phyloP scores from a whole-genome alignment of 2,888 invertebrate genomes.

The Helobdella robusta region DNA sequence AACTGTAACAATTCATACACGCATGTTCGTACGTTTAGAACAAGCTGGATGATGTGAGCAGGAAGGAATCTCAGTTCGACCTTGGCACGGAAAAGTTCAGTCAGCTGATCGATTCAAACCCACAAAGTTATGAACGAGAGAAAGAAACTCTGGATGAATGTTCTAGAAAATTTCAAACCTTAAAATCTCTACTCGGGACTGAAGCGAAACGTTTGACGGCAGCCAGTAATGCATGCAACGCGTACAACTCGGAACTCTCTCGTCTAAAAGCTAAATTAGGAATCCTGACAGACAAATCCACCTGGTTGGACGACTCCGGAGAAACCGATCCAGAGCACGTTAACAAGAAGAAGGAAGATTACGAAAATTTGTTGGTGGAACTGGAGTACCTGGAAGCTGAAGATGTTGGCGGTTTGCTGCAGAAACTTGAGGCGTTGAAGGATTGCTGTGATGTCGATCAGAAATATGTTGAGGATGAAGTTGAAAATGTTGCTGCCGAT shows the following conservation, averaged over 20 bases:
- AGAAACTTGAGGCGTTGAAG: constrained; percentile 14
- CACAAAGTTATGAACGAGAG: background rate
- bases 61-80: too few relatives aligned
- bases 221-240: constrained; percentile 3
- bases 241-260: constrained; percentile 5
- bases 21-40: too few relatives aligned
- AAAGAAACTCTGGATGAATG: background rate
- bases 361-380: constrained; percentile 8
- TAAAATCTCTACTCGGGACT: too few relatives aligned
- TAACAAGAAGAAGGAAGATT: constrained; percentile 15
- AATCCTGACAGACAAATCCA: constrained; percentile 19
- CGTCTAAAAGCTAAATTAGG: constrained; percentile 5
- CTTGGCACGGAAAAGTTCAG: constrained; percentile 7
- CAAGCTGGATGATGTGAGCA: too few relatives aligned
- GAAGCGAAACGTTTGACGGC: background rate
- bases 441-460: constrained; percentile 11
- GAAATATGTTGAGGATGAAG: constrained; percentile 5
- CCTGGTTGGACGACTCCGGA: constrained; percentile 17
- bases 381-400: background rate
- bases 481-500: background rate
- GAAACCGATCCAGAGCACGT: constrained; percentile 11
- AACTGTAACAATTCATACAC: too few relatives aligned
- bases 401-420: constrained; percentile 11
- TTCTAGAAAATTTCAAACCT: too few relatives aligned
- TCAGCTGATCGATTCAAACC: background rate